Conservation (phyloP, 2,888 invertebrate species). For the Dolichopus griseipennis region DNA sequence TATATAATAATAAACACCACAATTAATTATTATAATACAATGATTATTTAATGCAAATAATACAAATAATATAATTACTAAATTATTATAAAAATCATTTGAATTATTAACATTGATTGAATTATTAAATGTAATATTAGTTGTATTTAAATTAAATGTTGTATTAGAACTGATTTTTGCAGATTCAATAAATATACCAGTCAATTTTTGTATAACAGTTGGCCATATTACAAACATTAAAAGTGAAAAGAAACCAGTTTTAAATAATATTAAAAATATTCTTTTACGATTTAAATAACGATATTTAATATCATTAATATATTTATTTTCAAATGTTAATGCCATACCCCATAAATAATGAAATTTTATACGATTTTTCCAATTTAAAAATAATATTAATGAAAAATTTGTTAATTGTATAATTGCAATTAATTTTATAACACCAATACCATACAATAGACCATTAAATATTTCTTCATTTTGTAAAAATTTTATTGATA, state of each 20-base stretch:
- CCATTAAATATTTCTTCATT: background rate
- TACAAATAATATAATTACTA: background rate
- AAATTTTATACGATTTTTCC: background rate
- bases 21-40: background rate
- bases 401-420: constrained; percentile 1
- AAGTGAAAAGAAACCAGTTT: background rate
- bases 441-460: background rate
- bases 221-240: background rate
- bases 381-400: constrained; percentile 1
- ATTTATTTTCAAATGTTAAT: background rate
- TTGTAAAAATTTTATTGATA: background rate
- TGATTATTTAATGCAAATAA: constrained; percentile 2
- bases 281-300: background rate
- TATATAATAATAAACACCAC: background rate
- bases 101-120: background rate
- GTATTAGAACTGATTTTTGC: background rate
- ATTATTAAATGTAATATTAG: background rate
- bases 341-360: background rate
- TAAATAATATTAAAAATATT: constrained; percentile 1
- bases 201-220: background rate
- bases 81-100: background rate
- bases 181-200: background rate
- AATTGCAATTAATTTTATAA: background rate
- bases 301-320: background rate
- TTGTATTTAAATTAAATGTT: too few relatives aligned